Conservation (phyloP, 2,888 invertebrate genomes). For the Hyppa rectilinea region DNA sequence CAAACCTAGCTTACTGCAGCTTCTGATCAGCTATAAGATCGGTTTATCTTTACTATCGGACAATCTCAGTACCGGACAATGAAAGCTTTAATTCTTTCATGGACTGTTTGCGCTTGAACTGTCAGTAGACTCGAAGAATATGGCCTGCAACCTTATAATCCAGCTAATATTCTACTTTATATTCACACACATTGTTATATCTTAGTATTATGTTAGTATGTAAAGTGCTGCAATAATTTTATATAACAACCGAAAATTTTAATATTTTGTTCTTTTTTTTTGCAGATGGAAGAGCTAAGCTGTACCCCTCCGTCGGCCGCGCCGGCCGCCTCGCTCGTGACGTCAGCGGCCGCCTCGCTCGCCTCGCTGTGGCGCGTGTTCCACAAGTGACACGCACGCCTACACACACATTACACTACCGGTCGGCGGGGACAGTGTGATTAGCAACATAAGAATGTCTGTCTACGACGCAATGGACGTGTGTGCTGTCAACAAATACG, state of each 20-base stretch:
- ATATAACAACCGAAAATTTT: background rate
- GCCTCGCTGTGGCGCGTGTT: conserved; percentile 95
- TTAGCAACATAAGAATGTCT: background rate
- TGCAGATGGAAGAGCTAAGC: conserved; percentile 79
- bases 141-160: too few species aligned
- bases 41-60: too few species aligned
- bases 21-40: too few species aligned
- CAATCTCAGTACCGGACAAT: too few species aligned
- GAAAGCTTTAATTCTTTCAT: too few species aligned
- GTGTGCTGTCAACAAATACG: background rate
- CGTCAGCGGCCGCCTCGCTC: conserved; percentile 95
- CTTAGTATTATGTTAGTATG: background rate
- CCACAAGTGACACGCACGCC: conserved; percentile 88
- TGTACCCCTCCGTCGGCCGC: conserved; percentile 77
- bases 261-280: background rate
- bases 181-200: background rate
- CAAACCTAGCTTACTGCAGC: too few species aligned
- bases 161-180: too few species aligned
- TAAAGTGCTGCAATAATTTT: background rate
- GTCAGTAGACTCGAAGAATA: too few species aligned
- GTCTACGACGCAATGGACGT: background rate
- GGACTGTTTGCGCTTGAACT: too few species aligned
- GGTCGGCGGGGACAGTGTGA: background rate
- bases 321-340: conserved; percentile 93
- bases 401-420: background rate